Evolutionary conservation across 2,113 vertebrate genomes (phyloP).

Genomic region (Myotis lucifugus): DNA sequence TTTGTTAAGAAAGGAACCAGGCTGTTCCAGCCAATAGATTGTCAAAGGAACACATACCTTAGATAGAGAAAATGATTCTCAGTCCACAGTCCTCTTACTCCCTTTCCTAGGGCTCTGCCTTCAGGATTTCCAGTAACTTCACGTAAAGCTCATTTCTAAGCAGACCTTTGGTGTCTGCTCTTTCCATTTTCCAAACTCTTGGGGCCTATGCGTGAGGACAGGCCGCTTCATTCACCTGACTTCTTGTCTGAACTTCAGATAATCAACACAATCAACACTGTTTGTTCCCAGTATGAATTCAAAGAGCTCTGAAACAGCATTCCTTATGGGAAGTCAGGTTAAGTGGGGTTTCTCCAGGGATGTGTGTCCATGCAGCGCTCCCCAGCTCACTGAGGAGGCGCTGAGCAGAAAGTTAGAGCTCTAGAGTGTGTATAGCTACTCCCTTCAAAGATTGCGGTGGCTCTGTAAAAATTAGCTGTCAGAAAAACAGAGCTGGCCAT

Average conservation of each 20-base stretch:
- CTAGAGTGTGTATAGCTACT: not conserved
- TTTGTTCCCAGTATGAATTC: not conserved
- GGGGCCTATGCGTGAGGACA: not conserved
- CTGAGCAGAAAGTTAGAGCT: not conserved
- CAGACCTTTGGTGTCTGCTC: slow-evolving; percentile 2
- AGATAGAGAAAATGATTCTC: slow-evolving; percentile 59
- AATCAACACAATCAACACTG: not conserved
- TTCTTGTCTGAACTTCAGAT: not conserved
- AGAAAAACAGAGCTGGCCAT: not conserved
- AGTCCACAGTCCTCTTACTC: not conserved
- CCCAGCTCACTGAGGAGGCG: not conserved
- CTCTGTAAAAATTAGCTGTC: not conserved
- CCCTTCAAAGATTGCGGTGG: not conserved
- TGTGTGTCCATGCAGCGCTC: rapidly evolving
- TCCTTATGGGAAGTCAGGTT: not conserved
- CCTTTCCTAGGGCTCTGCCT: not conserved
- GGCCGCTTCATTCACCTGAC: slow-evolving; percentile 22
- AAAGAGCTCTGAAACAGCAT: not conserved
- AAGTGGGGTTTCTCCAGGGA: not conserved
- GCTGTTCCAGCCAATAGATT: slow-evolving; percentile 64
- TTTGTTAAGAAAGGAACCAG: slow-evolving; percentile 71
- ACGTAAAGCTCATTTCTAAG: not conserved
- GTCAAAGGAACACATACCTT: slow-evolving; percentile 64
- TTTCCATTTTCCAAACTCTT: not conserved
- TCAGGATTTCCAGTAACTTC: slow-evolving; percentile 12